Base-by-base conservation (phyloP, 2,888 invertebrate genomes). In the Tanypteryx hageni region DNA sequence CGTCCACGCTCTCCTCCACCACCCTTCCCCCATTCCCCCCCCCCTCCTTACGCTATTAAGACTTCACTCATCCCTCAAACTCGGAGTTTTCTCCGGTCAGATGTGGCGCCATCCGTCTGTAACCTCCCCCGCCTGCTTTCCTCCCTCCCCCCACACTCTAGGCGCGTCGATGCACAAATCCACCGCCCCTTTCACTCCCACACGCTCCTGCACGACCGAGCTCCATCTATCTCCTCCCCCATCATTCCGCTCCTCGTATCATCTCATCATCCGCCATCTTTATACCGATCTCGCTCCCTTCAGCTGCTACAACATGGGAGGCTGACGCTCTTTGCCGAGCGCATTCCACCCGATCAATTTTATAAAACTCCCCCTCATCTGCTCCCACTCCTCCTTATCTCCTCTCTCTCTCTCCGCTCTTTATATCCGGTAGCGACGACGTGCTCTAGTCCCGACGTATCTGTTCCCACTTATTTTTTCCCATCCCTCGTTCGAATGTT, bases 311-410 rank as follows among this genome's bases (percentile, higher is more conserved):
- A 16, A 64, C 44, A 44, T 44, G 44, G 76, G 22, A 76, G 27
- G 22, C 27, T 76, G 76, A 76, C 76, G 76, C 27, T 76, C 76
- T 22, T 76, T 76, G 4, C n/a, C 76, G 76, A 76, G 27, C 22
- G 27, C 76, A 76, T 76, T 44, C 86, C 64, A 31, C 44, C 89
- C 44, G 64, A 64, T 64, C 89, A 57, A 85, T 85, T 57, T 31
- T 85, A n/a, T 57, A 9, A 22, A 58, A 57, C 18, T 22, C 84
- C 16, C 9, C 84, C 84, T 18, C 7, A 44, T n/a, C 84, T 56
- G 2, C 44, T 44, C 83, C 44, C 2, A 3, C 16, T n/a, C 7
- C 18, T 4, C 76, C 76, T 27, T n/a, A 4, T 2, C 76, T 11
- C 76, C n/a, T n/a, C n/a, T 11, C 22, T 76, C n/a, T 56, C 57